These are phyloP conservation scores for Pteria penguin DNA, from an alignment of 2,888 invertebrate genomes.

Conservation along the genomic window DNA sequence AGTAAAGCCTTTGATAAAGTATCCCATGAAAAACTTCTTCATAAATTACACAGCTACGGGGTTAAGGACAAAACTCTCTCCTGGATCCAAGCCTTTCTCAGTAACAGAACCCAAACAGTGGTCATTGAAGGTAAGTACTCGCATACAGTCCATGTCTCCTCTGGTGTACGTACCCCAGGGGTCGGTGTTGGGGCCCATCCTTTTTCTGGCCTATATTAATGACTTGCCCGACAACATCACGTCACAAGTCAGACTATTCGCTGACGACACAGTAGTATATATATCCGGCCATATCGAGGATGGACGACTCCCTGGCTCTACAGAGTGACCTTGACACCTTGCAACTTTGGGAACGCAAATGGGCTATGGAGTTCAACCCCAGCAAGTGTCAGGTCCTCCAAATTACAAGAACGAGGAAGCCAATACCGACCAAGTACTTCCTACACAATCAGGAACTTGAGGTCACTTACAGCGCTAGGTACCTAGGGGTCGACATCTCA, in stretches of 20 bases:
- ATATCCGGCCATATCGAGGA: not conserved
- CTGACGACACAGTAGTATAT: not conserved
- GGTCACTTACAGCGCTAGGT: not conserved
- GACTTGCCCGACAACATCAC: not conserved
- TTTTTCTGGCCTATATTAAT: not conserved
- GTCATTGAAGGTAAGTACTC: not conserved
- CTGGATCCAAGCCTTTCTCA: not conserved
- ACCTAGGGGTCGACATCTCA: not conserved
- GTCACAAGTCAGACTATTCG: not conserved
- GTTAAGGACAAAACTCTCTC: not conserved
- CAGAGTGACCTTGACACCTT: not conserved
- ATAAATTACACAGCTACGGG: not conserved
- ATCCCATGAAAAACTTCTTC: not conserved
- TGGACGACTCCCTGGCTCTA: not conserved
- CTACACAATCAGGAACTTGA: not conserved
- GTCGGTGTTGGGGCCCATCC: not conserved
- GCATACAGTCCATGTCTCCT: not conserved
- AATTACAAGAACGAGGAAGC: not conserved
- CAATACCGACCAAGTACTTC: not conserved
- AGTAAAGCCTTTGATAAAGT: conserved; percentile 5
- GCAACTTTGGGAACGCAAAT: not conserved
- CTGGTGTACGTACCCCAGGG: not conserved
- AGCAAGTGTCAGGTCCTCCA: not conserved
- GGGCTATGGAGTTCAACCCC: not conserved
- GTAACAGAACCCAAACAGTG: not conserved